phyloP scores from a whole-genome alignment of 2,113 vertebrate species.

The Cygnus buccinator region DNA sequence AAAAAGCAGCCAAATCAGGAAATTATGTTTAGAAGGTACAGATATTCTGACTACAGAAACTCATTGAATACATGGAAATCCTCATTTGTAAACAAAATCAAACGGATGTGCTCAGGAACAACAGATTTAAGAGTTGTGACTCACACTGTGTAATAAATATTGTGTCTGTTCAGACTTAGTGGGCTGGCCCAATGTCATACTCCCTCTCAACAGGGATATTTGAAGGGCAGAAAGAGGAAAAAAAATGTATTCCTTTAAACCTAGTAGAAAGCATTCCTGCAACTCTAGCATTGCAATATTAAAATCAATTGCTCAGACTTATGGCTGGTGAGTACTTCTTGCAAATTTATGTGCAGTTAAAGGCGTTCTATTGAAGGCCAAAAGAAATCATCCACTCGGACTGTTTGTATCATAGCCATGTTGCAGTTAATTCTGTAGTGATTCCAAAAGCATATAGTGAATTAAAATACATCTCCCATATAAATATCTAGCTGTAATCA shows the following conservation, averaged over 20 bases:
- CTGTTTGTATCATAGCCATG: neutral
- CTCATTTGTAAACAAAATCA: constrained; percentile 12
- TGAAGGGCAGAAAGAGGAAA: neutral
- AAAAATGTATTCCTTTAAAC: neutral
- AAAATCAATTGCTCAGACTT: neutral
- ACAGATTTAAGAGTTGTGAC: neutral
- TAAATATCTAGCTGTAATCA: neutral
- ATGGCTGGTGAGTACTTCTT: neutral
- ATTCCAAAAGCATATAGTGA: neutral
- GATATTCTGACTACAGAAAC: neutral
- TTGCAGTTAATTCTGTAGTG: neutral
- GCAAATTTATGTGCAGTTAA: neutral
- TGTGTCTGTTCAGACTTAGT: neutral
- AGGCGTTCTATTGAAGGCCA: neutral
- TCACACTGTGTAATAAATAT: neutral
- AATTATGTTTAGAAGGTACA: neutral
- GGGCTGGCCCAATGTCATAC: neutral
- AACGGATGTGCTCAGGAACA: neutral
- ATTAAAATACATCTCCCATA: neutral
- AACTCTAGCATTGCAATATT: neutral
- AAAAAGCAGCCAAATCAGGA: neutral
- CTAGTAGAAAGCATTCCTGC: neutral
- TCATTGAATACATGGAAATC: neutral
- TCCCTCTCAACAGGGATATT: neutral
- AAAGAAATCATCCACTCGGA: neutral